Evolutionary conservation across 2,888 invertebrate species (phyloP).

Genomic region (Lacanobia wlatinum): DNA sequence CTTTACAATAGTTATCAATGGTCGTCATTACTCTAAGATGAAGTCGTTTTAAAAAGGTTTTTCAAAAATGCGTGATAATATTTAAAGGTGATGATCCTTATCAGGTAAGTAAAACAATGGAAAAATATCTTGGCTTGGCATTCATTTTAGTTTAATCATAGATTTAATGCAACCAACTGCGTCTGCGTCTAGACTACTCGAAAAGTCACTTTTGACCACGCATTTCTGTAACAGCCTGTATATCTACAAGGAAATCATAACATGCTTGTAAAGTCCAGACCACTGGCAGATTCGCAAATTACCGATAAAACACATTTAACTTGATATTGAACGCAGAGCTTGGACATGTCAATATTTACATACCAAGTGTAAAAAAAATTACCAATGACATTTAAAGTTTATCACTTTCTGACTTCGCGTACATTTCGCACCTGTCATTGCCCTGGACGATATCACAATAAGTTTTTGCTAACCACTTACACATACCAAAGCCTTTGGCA

Average conservation of each 20-base stretch:
- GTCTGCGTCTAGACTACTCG: too few relatives aligned
- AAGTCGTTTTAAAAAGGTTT: neutral
- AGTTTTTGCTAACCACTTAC: conserved; percentile 5
- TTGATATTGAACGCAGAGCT: neutral
- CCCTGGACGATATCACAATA: conserved; percentile 30
- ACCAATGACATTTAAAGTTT: too few relatives aligned
- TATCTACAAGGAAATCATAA: conserved; percentile 35
- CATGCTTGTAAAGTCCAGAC: conserved; percentile 49
- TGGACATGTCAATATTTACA: neutral
- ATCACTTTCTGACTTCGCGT: too few relatives aligned
- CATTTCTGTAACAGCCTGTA: conserved; percentile 4
- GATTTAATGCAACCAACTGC: too few relatives aligned
- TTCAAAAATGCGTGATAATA: too few relatives aligned
- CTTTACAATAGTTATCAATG: neutral
- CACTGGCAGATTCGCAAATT: conserved; percentile 31
- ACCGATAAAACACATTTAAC: neutral
- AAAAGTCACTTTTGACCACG: too few relatives aligned
- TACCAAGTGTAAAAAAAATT: too few relatives aligned
- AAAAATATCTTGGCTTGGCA: too few relatives aligned
- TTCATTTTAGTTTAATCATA: too few relatives aligned
- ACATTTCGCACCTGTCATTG: conserved; percentile 24
- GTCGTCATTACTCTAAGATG: conserved; percentile 18
- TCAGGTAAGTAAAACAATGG: too few relatives aligned
- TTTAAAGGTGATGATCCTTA: too few relatives aligned
- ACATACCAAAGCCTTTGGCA: conserved; percentile 39